Base-by-base conservation (phyloP, 2,888 invertebrate genomes). In the Stenoptilia bipunctidactyla region DNA sequence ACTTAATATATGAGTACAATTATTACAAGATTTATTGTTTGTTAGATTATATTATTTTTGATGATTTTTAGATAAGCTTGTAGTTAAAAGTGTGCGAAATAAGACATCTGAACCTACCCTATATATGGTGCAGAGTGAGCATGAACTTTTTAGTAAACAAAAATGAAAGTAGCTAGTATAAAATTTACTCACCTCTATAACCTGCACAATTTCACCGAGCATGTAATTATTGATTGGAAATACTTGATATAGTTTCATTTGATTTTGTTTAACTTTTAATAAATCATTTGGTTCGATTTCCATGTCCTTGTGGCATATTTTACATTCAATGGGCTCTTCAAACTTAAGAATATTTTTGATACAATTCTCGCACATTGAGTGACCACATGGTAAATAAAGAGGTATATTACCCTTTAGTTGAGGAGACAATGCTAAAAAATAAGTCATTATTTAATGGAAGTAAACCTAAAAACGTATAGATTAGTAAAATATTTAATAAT, bases 321-420 rank as follows among this genome's bases (percentile, higher is more conserved):
- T 70, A 53, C 88, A 88, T 36, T 68, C 64, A 33, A 86, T 66
- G 0, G 76, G 77, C 46, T 82, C 83, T 14, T 51, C 45, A 49
- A 71, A 74, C 47, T 62, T 69, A 0, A 67, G 44, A 15, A 70
- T 59, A 43, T 64, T 70, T 27, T 57, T 66, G 10, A 88, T 58
- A 57, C 92, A 92, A 37, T 72, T 83, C 48, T 89, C 88, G 52
- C 92, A 92, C 52, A 88, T 76, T 1, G 87, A 79, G 61, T 92
- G 92, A 1, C 88, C 88, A 56, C 92, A 92, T 44, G 77, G 53
- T 42, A 92, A 61, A 30, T 90, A 66, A 15, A 91, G 66, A 0
- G 92, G 92, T 27, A 79, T 49, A 43, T 75, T 77, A 2, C 50
- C 50, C 50, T 65, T 64, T 25, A 49, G 30, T 15, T 58, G 50